Evolutionary conservation across 2,888 invertebrate genomes (phyloP).

Genomic region (Acanthococcus lagerstroemiae): DNA sequence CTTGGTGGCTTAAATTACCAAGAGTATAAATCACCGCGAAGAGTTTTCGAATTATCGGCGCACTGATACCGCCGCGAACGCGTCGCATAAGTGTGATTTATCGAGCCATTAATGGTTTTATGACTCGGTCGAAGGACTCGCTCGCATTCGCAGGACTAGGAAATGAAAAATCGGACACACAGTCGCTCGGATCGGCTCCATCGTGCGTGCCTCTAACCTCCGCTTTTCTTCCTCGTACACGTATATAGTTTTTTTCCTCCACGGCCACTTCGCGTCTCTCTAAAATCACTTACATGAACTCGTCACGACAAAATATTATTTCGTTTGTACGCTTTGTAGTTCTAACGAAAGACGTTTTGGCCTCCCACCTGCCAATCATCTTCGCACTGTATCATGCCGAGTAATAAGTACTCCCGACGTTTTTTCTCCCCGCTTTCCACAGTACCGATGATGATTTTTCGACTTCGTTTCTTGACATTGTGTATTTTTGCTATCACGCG

Average conservation of each 20-base stretch:
- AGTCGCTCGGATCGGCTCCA: neutral
- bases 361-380: conserved; percentile 21
- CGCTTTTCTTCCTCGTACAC: neutral
- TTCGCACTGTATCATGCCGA: conserved; percentile 14
- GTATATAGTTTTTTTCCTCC: neutral
- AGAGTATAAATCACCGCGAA: too few relatives aligned
- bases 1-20: too few relatives aligned
- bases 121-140: too few relatives aligned
- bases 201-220: neutral
- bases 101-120: too few relatives aligned
- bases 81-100: too few relatives aligned
- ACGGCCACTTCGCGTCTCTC: neutral
- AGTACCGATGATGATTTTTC: too few relatives aligned
- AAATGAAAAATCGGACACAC: too few relatives aligned
- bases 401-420: conserved; percentile 4
- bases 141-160: too few relatives aligned
- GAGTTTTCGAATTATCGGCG: too few relatives aligned
- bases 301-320: conserved; percentile 2
- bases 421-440: neutral
- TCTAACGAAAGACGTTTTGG: neutral
- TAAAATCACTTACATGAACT: neutral
- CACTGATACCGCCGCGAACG: too few relatives aligned
- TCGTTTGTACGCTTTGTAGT: neutral
- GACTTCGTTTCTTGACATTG: too few relatives aligned
- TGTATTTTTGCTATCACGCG: too few relatives aligned